Conservation (phyloP, 2,113 vertebrate genomes). For the Patagioenas fasciata region DNA sequence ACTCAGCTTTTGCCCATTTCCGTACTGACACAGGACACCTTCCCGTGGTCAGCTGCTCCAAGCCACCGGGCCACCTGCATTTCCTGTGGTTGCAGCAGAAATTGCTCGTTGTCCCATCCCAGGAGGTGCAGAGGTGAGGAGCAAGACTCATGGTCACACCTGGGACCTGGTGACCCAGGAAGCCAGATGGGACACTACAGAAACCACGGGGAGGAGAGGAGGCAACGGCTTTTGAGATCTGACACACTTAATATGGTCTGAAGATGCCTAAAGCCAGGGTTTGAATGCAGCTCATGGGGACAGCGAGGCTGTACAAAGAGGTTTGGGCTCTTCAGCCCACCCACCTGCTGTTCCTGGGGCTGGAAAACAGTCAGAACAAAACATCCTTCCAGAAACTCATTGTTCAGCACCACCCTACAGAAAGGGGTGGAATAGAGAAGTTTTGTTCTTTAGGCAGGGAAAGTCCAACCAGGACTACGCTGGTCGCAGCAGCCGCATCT, state of each 20-base stretch:
- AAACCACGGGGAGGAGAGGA: rapidly evolving
- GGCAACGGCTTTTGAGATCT: neutral
- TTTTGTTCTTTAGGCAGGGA: neutral
- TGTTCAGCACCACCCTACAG: neutral
- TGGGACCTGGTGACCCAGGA: neutral
- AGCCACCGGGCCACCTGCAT: neutral
- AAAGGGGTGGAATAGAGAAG: neutral
- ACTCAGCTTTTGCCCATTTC: neutral
- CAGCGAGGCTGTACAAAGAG: neutral
- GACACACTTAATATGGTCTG: neutral
- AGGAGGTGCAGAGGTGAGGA: neutral
- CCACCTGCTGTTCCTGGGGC: neutral
- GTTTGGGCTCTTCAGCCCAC: neutral
- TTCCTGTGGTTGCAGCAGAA: neutral
- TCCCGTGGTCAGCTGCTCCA: neutral
- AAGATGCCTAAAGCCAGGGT: neutral
- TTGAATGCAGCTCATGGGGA: neutral
- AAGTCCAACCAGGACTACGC: neutral
- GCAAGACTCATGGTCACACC: neutral
- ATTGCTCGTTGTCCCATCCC: neutral
- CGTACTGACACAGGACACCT: neutral
- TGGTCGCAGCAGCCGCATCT: neutral
- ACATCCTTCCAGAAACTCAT: neutral
- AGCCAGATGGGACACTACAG: neutral
- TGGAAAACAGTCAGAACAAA: neutral